Evolutionary conservation across 2,797 vertebrate genomes (phyloP).

Genomic region (Amniataba percoides): DNA sequence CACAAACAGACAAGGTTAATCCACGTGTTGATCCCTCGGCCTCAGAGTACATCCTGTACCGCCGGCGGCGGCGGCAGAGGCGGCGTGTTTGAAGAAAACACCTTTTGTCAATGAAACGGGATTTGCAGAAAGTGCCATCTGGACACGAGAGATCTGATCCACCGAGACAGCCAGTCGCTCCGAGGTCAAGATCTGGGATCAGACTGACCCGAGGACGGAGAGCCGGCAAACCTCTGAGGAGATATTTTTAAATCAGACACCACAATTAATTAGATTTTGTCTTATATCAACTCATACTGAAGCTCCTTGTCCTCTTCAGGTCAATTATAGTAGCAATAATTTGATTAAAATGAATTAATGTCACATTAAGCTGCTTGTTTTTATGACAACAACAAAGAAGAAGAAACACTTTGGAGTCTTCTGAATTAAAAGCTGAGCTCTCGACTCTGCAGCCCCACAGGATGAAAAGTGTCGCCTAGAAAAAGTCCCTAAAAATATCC

Average conservation of each 20-base stretch:
- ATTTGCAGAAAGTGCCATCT: conserved; percentile 80
- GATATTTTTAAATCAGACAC: neutral
- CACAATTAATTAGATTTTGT: conserved; percentile 6
- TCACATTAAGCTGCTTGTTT: neutral
- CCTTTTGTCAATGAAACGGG: conserved; percentile 74
- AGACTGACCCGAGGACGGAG: conserved; percentile 35
- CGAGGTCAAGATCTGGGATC: conserved; percentile 42
- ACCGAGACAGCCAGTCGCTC: neutral
- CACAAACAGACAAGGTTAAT: conserved; percentile 64
- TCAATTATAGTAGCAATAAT: neutral
- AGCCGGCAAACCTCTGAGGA: neutral
- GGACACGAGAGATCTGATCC: conserved; percentile 52
- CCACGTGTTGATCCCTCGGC: conserved; percentile 50
- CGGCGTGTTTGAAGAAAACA: conserved; percentile 63
- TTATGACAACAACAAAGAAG: neutral
- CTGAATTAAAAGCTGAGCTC: neutral
- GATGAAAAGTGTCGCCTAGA: conserved; percentile 29
- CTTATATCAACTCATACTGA: neutral
- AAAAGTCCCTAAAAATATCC: conserved; percentile 51
- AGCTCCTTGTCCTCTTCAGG: neutral
- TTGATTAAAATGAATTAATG: neutral
- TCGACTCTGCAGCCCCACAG: neutral
- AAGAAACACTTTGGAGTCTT: neutral
- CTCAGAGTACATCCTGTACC: conserved; percentile 68
- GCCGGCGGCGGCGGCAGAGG: no score